phyloP scores from a whole-genome alignment of 2,888 invertebrate genomes.

The Scrobipalpa atriplicella region DNA sequence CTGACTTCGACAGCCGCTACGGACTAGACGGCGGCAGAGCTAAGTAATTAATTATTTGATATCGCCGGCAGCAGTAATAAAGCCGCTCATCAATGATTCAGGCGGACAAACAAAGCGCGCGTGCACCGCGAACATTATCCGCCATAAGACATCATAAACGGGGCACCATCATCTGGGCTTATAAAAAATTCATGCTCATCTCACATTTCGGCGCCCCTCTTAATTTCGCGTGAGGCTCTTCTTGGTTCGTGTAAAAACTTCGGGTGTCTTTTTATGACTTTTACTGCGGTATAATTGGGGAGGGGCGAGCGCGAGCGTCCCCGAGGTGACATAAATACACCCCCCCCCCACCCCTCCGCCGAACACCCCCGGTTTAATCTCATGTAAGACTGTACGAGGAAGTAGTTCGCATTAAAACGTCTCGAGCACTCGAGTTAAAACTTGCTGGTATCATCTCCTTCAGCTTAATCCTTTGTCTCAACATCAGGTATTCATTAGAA shows the following conservation, averaged over 20 bases:
- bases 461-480: not conserved
- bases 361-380: constrained; percentile 76
- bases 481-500: not conserved
- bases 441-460: constrained; percentile 16
- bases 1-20: not conserved
- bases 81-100: constrained; percentile 78
- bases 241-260: constrained; percentile 82
- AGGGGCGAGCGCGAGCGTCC: constrained; percentile 79
- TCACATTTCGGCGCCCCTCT: constrained; percentile 83
- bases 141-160: constrained; percentile 82
- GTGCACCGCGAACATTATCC: constrained; percentile 77
- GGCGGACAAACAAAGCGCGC: constrained; percentile 70
- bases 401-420: constrained; percentile 68
- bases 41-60: constrained; percentile 73
- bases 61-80: constrained; percentile 69
- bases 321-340: constrained; percentile 82
- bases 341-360: constrained; percentile 68
- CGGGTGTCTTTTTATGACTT: constrained; percentile 83
- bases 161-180: constrained; percentile 81
- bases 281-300: constrained; percentile 83
- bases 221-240: constrained; percentile 81
- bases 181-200: constrained; percentile 83
- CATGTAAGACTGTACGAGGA: constrained; percentile 75
- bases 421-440: constrained; percentile 52
- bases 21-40: not conserved